Evolutionary conservation across 2,113 vertebrate species (phyloP), one percentile per base, ranked within the genome.

Genomic region (Theristicus caerulescens): DNA sequence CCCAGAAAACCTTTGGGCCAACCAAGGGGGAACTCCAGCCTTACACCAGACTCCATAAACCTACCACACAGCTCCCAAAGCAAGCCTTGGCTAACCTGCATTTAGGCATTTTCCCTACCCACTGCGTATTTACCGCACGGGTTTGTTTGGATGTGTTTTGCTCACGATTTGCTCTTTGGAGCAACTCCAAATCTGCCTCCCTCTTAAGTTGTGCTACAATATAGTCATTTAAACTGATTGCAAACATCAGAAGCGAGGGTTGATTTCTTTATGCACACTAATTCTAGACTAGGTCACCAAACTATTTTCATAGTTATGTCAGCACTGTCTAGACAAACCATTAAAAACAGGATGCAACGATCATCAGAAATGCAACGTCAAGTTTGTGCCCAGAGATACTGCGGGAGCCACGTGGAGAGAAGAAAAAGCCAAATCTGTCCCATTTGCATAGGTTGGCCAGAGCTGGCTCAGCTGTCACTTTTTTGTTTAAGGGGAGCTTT

Each of bases 251-350:
- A 97, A 94, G 91, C 54, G 27, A 94, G 73, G 91, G 93, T 9
- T 97, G 97, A 93, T 94, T 97, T 93, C 95, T 96, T 91, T 94
- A 74, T 78, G 52, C n/a, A 8, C 94, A 62, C 95, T 96, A 95
- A 96, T 96, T 97, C 96, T 95, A 95, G 88, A 92, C 94, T 96
- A 95, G 96, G 95, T 96, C 94, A 97, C 95, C 88, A 81, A 94
- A 95, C 82, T 92, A 96, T 96, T 95, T 96, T 92, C 94, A 96
- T 91, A 94, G 94, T 95, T 95, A 89, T 96, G 96, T 96, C 95
- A 94, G 95, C 95, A 96, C 88, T 89, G 92, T 97, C 96, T 96
- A 96, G 93, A 97, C 97, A 95, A 97, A 94, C 74, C 92, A 92
- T 96, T 95, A 95, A 95, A 96, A 97, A 92, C 96, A 97, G 94